Evolutionary conservation across 1,140 invertebrate species (phyloP), one percentile per base, ranked within the genome.

Genomic region (Leguminivora glycinivorella): DNA sequence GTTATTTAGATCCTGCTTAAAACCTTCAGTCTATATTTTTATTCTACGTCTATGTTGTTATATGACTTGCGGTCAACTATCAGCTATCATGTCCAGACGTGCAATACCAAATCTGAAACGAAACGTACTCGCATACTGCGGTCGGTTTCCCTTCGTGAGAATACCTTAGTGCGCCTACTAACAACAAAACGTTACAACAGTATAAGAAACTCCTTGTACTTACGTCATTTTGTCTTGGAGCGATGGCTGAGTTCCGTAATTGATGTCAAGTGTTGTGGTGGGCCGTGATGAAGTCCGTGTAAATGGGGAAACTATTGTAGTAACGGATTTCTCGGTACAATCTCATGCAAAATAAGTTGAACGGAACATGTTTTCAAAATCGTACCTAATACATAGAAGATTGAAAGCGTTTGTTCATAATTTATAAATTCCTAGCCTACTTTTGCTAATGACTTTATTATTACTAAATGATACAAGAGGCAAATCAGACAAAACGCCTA

Each of bases 211-310:
- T 7, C 7, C 6, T 22, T 10, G 19, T 2, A 22, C 47, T 52
- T 52, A 52, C 19, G 47, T 22, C 19, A 6, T 52, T 52, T 52
- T 22, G 47, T 52, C 7, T 19, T 22, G 9, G n/a, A 47, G 19
- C 19, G 47, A 22, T 29, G 25, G 7, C 25, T 63, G 17, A n/a
- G 58, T 34, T 63, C 25, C 17, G 58, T 63, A 63, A 63, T 63
- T 63, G 58, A 63, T 63, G 58, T 63, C 58, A 63, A 63, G 58
- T 29, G 58, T 63, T 63, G 58, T 63, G 58, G 58, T 63, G 58
- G 19, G 14, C 43, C 43, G 43, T 26, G 26, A 63, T 63, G 58
- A 63, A 63, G 26, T 63, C 25, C 26, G 26, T 9, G 58, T 31
- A 63, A 60, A 31, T 63, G n/a, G 58, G n/a, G 25, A 29, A 29